Evolutionary conservation across 2,797 vertebrate species (phyloP).

Genomic region (Urosaurus nigricauda): DNA sequence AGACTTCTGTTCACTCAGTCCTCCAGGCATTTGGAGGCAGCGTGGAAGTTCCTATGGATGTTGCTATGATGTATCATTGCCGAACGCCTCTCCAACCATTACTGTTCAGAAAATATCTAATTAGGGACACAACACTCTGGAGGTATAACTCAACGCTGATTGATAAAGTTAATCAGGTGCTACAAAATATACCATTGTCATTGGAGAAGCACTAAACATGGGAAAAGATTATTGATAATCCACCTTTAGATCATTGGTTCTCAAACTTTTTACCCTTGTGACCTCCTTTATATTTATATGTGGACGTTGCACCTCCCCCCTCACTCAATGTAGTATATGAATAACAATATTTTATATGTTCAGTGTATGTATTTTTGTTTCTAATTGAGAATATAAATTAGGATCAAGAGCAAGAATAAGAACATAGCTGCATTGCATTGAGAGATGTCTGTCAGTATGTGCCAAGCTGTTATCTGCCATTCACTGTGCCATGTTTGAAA

Average conservation of each 20-base stretch:
- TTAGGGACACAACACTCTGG: conserved; percentile 12
- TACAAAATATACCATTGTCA: neutral
- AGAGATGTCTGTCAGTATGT: neutral
- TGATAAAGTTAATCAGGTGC: neutral
- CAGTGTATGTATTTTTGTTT: too few relatives aligned
- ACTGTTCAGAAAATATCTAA: conserved; percentile 11
- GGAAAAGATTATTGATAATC: conserved; percentile 20
- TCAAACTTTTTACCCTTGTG: too few relatives aligned
- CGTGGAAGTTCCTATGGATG: neutral
- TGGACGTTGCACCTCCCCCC: too few relatives aligned
- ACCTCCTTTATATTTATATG: too few relatives aligned
- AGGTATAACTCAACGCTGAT: neutral
- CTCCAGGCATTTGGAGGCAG: neutral
- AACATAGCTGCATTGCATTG: neutral
- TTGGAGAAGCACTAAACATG: conserved; percentile 41
- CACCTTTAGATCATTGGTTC: neutral
- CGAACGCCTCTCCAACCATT: neutral
- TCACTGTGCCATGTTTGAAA: neutral
- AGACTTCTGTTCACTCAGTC: conserved; percentile 25
- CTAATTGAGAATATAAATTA: neutral
- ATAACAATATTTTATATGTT: too few relatives aligned
- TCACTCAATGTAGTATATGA: too few relatives aligned
- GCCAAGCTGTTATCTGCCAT: too few relatives aligned
- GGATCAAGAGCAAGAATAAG: neutral
- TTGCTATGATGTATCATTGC: conserved; percentile 6